Percentiles rank a stretch among this genome's conserved stretches.
Conservation (phyloP, 2,888 invertebrate species). For the Lycocerus yunnanus region DNA sequence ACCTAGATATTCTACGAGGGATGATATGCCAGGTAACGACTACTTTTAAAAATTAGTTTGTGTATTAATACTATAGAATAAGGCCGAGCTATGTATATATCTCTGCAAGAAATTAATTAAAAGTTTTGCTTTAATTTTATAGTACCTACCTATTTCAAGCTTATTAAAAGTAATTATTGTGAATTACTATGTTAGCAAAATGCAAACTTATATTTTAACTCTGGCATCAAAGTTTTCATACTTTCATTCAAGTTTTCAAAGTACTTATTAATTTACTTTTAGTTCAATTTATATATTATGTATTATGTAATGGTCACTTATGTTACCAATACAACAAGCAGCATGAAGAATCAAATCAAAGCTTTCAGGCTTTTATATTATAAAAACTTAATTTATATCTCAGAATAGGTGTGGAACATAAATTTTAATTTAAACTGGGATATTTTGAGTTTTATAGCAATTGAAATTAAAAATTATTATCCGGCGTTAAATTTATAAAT, state of each 20-base stretch:
- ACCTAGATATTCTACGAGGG: constrained; percentile 82
- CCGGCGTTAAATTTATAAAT: not conserved
- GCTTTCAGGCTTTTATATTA: not conserved
- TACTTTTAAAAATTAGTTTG: not conserved
- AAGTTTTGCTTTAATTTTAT: constrained; percentile 2
- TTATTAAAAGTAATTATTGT: constrained; percentile 5
- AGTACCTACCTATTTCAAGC: not conserved
- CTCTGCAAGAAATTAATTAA: constrained; percentile 1
- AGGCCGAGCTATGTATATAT: not conserved
- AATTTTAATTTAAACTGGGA: not conserved
- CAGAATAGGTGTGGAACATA: too few species aligned
- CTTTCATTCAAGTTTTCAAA: not conserved
- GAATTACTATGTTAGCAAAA: not conserved
- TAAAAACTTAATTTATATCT: not conserved
- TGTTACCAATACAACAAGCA: not conserved
- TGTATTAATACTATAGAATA: not conserved
- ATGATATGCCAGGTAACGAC: constrained; percentile 73
- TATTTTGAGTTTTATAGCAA: not conserved
- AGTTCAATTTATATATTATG: not conserved
- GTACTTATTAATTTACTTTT: not conserved
- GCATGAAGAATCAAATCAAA: not conserved
- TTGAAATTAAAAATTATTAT: not conserved
- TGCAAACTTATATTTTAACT: not conserved
- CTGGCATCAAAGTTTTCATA: not conserved
- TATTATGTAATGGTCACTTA: not conserved